Evolutionary conservation across 2,888 invertebrate species (phyloP).

Genomic region (Fissipunctia ypsillon): DNA sequence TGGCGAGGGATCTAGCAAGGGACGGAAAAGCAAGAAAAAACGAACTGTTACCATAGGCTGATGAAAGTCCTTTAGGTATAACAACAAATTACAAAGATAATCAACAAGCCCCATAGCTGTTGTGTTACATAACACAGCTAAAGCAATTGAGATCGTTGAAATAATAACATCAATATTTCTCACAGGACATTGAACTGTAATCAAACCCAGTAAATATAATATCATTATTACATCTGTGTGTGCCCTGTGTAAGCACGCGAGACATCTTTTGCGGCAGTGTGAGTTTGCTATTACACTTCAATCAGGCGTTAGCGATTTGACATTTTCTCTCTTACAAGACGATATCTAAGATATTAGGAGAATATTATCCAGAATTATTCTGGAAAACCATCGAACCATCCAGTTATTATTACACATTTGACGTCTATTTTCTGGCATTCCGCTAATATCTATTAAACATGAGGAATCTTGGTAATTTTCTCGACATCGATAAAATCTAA

Average conservation of each 20-base stretch:
- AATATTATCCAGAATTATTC: slow-evolving; percentile 28
- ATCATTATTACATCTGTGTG: slow-evolving; percentile 13
- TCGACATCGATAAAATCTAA: slow-evolving; percentile 68
- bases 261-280: slow-evolving; percentile 16
- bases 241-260: not conserved
- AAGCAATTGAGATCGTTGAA: slow-evolving; percentile 28
- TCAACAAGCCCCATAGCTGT: not conserved
- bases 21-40: too few species aligned
- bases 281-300: slow-evolving; percentile 61
- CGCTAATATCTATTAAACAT: slow-evolving; percentile 52
- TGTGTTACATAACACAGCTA: not conserved
- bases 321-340: slow-evolving; percentile 49
- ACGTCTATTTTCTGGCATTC: slow-evolving; percentile 41
- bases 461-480: slow-evolving; percentile 64
- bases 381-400: slow-evolving; percentile 23
- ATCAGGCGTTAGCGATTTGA: slow-evolving; percentile 59
- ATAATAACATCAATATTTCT: slow-evolving; percentile 34
- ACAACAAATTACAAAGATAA: not conserved
- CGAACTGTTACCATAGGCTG: not conserved
- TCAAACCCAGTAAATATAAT: slow-evolving; percentile 35
- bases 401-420: slow-evolving; percentile 38
- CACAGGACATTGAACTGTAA: slow-evolving; percentile 27
- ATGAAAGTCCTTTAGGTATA: not conserved
- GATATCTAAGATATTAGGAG: slow-evolving; percentile 52
- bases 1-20: not conserved